Evolutionary conservation across 2,888 invertebrate species (phyloP).

Genomic region (Cecidostiba fungosa): DNA sequence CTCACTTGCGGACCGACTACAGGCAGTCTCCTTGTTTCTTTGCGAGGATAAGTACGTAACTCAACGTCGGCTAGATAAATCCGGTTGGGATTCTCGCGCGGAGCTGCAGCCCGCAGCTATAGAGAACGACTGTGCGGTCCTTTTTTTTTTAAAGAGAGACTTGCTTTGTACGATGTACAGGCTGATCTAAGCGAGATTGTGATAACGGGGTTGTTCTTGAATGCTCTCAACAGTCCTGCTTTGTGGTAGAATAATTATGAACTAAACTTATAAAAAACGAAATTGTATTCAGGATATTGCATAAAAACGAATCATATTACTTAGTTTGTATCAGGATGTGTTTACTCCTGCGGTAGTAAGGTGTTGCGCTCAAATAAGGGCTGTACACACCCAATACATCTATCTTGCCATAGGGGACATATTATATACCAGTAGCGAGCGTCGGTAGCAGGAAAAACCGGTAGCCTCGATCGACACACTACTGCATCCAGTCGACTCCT

Average conservation of each 20-base stretch:
- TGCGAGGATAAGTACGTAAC: conserved; percentile 37
- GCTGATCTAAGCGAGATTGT: not conserved
- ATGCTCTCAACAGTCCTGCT: not conserved
- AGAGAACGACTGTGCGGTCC: not conserved
- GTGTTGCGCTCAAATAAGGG: not conserved
- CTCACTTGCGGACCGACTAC: not conserved
- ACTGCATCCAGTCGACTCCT: not conserved
- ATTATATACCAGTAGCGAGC: not conserved
- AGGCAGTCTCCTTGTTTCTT: not conserved
- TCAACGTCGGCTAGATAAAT: conserved; percentile 52
- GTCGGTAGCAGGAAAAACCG: conserved; percentile 45
- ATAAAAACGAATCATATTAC: too few species aligned
- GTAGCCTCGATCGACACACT: conserved; percentile 44
- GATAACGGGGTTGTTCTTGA: not conserved
- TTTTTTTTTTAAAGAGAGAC: conserved; percentile 3
- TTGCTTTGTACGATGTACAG: not conserved
- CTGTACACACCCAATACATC: not conserved
- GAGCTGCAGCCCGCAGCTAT: not conserved
- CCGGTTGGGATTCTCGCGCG: conserved; percentile 16
- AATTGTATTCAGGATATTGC: too few species aligned
- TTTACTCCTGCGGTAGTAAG: not conserved
- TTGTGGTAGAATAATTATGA: too few species aligned
- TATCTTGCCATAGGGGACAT: conserved; percentile 19
- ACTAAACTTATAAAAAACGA: too few species aligned
- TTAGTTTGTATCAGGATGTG: not conserved